Evolutionary conservation across 2,797 vertebrate species (phyloP), one percentile per base, ranked within the genome.

Genomic region (Ctenopoma kingsleyae): DNA sequence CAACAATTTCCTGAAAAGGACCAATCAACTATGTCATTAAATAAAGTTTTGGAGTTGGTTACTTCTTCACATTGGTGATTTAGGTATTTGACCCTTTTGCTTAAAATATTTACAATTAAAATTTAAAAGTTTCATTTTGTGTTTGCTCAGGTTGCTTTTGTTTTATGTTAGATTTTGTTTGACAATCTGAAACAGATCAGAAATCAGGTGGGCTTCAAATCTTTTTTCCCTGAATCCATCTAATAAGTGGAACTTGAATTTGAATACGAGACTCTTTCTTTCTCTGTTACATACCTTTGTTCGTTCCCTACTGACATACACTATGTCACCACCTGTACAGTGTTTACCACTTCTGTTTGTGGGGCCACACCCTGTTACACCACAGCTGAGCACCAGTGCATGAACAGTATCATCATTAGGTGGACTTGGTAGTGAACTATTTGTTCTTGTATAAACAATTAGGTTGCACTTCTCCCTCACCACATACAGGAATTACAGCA

Each of bases 351-450:
- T 25, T 19, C 46, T 0, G 12, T 65, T 73, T 46, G 3, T 48
- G 27, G 61, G 77, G 59, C 81, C 85, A 86, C 91, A 83, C 84
- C 86, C 76, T 72, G 76, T 76, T 74, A 76, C 88, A 87, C 81
- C 82, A 82, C 75, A 86, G 81, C 79, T 80, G 61, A 76, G 78
- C 51, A 46, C 46, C 60, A 38, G 63, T 40, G 48, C 54, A 52
- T 60, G 32, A 63, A 78, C 32, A 59, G 59, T 50, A 75, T 49
- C 0, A 2, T 58, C 3, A 30, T 27, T 53, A n/a, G 35, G 25
- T 25, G 52, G 38, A 44, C 74, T 56, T 53, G 63, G 62, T 52
- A 69, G n/a, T 38, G 51, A 52, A 38, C 35, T 22, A 65, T 80
- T 79, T 81, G 73, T 87, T 87, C 79, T 71, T 59, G 63, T 53